Base-by-base conservation (phyloP, 1,140 invertebrate genomes). In the Anastrepha obliqua region DNA sequence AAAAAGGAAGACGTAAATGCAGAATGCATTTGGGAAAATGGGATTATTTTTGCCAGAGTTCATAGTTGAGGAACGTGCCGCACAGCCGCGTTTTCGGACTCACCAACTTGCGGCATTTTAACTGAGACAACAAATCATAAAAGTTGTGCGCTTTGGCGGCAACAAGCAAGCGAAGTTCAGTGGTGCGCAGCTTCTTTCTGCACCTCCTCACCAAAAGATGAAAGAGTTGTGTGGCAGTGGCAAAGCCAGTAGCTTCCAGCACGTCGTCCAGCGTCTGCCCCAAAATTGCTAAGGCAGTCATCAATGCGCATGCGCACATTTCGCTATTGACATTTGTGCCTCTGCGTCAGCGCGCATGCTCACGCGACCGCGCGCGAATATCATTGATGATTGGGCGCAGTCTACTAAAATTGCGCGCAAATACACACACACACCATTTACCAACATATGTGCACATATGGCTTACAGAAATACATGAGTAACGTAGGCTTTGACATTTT, bases 51-150 rank as follows among this genome's bases (percentile, higher is more conserved):
- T 55, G 74, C 47, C 74, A n/a, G 74, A 55, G 74, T 20, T 81
- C 74, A 55, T 81, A 55, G 74, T 81, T 81, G 44, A 81, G 47
- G 74, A 81, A 81, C 74, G 74, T 81, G 74, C 47, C 8, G 74
- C 74, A 20, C n/a, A 81, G 74, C 47, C 60, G 20, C 55, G 17
- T 55, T 55, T 81, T 81, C 47, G 17, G 47, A 55, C 74, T 55
- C 9, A 9, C 74, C 44, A 58, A 51, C 17, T n/a, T 17, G 74
- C 74, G 74, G 42, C 42, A 55, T n/a, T 81, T 81, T 81, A 81
- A 58, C 47, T 81, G 20, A 81, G 74, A 81, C 74, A 81, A 58
- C 74, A 81, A 81, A 81, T 81, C 74, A 81, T 81, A 81, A 81
- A 81, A 81, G n/a, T 47, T 81, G 44, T 42, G 74, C 74, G 74